These are phyloP conservation scores for Acanthopleura granulata DNA, from an alignment of 2,888 invertebrate genomes.

Conservation along the genomic window DNA sequence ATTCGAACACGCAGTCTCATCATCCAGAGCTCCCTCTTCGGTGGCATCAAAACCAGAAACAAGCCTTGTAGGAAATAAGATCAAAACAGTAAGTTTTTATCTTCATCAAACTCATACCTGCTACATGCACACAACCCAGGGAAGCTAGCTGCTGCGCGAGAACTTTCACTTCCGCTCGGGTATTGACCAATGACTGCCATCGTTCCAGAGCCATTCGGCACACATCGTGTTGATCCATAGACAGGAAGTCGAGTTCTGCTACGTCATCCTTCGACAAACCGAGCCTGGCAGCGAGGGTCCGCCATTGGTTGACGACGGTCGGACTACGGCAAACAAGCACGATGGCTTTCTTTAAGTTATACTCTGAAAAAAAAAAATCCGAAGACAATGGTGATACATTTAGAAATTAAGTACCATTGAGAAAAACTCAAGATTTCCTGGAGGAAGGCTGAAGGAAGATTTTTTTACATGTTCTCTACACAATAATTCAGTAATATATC, in stretches of 20 bases:
- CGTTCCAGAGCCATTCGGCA: constrained; percentile 8
- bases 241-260: not conserved
- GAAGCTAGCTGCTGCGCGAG: not conserved
- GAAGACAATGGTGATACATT: too few species aligned
- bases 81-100: too few species aligned
- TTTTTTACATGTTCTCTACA: too few species aligned
- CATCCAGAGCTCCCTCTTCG: too few species aligned
- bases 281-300: not conserved
- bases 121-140: constrained; percentile 6
- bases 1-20: too few species aligned
- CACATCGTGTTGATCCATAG: not conserved
- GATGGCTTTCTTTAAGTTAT: constrained; percentile 6
- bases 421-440: too few species aligned
- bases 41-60: too few species aligned
- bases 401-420: too few species aligned
- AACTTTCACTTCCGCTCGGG: not conserved
- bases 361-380: not conserved
- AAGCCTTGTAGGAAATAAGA: too few species aligned
- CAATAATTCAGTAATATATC: too few species aligned
- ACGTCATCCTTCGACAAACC: constrained; percentile 3
- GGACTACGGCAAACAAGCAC: not conserved
- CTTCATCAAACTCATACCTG: not conserved
- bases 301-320: not conserved
- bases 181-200: not conserved
- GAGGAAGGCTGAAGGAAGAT: too few species aligned